These are phyloP conservation scores for Myoxocephalus aenaeus DNA, from an alignment of 2,797 vertebrate genomes.

Conservation along the genomic window DNA sequence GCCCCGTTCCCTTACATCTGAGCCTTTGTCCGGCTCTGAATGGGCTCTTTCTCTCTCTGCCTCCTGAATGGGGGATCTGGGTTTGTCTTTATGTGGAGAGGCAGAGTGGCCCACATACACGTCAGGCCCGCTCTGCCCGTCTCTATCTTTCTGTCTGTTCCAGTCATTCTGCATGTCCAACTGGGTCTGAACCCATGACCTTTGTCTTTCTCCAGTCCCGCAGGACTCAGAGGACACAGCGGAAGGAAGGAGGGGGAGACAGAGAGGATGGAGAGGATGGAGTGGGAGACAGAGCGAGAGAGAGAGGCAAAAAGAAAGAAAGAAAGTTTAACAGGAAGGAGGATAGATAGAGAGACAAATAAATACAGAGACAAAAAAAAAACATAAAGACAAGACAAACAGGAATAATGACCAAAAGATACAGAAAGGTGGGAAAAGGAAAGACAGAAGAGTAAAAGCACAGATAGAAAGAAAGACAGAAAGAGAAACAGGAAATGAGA, in stretches of 20 bases:
- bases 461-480: background rate
- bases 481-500: background rate
- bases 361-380: background rate
- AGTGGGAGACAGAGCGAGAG: background rate
- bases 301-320: background rate
- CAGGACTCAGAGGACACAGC: slow-evolving; percentile 6
- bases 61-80: slow-evolving; percentile 58
- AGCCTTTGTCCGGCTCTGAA: slow-evolving; percentile 73
- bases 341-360: background rate
- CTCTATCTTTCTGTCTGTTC: slow-evolving; percentile 51
- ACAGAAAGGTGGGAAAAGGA: background rate
- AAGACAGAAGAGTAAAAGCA: background rate
- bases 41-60: slow-evolving; percentile 61
- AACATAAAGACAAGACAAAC: background rate
- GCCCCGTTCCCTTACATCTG: slow-evolving; percentile 61
- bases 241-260: slow-evolving; percentile 14
- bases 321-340: background rate
- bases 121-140: slow-evolving; percentile 46
- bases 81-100: slow-evolving; percentile 71
- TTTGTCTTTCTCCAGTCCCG: slow-evolving; percentile 44
- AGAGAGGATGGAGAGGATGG: background rate
- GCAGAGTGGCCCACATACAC: slow-evolving; percentile 46
- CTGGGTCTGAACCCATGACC: slow-evolving; percentile 56
- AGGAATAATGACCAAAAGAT: background rate
- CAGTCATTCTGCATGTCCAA: slow-evolving; percentile 59